Percentiles rank a stretch among this genome's conserved stretches.
These are phyloP conservation scores for Pipa parva DNA, from an alignment of 2,113 vertebrate genomes.

Conservation along the genomic window DNA sequence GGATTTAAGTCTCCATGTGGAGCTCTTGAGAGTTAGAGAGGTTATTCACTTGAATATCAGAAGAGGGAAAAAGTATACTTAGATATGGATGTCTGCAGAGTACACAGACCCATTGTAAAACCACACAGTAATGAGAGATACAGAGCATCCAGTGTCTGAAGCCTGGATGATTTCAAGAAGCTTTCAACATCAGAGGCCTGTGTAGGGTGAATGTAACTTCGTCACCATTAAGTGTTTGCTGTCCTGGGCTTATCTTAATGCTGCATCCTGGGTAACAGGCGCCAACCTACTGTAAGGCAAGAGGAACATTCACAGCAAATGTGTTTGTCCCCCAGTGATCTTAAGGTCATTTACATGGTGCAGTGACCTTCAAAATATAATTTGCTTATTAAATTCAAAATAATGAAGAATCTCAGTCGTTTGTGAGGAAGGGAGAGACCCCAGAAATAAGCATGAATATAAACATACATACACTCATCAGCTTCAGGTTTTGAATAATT, in stretches of 20 bases:
- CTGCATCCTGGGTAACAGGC: constrained; percentile 16
- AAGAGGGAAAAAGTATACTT: constrained; percentile 33
- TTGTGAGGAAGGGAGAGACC: no score
- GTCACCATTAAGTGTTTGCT: constrained; percentile 33
- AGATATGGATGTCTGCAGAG: constrained; percentile 40
- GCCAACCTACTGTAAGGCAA: neutral
- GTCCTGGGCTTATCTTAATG: constrained; percentile 16
- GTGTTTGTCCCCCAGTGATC: no score
- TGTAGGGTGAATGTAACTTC: constrained; percentile 11
- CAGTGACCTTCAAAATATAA: no score
- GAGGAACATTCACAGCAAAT: neutral
- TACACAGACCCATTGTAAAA: constrained; percentile 40
- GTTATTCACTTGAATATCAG: constrained; percentile 40
- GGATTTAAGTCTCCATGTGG: constrained; percentile 27
- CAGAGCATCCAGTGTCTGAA: constrained; percentile 11
- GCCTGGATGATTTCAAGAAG: constrained; percentile 25
- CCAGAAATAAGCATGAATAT: no score
- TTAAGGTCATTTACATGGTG: no score
- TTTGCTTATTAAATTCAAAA: no score
- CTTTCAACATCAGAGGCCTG: constrained; percentile 13
- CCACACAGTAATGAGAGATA: constrained; percentile 32
- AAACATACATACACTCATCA: no score
- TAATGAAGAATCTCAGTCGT: no score
- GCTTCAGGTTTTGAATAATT: no score
- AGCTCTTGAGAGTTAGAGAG: constrained; percentile 36